Base-by-base conservation (phyloP, 2,888 invertebrate genomes). In the Magallana nippona region DNA sequence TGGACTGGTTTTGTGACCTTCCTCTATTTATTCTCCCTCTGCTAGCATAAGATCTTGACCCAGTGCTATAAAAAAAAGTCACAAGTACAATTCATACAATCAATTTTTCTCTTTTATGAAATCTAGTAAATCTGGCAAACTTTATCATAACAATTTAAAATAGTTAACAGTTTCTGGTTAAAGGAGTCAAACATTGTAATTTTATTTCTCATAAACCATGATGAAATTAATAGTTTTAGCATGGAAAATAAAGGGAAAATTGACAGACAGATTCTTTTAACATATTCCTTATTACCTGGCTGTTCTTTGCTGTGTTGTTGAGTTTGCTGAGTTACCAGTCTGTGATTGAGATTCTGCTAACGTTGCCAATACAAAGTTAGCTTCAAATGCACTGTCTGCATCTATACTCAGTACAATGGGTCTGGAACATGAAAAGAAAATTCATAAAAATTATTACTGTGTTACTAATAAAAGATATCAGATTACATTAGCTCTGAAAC, bases 341-440 rank as follows among this genome's bases (percentile, higher is more conserved):
- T 87, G 87, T 55, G 85, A 81, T 10, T 89, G 89, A 27, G 84
- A 96, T 5, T 94, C 95, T 91, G 96, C 96, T 71, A 97, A 94
- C 0, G 97, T 97, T 10, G 98, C 97, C 89, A 98, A 95, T 0
- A 98, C 96, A 92, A 97, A 96, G 91, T 96, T 96, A 22, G 96
- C 96, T 94, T 97, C 97, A 94, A 97, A 97, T 79, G 96, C 96
- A 27, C 95, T 95, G 84, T 96, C 95, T 94, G 96, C 96, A 89
- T 96, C 96, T n/a, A 97, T 95, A 87, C 96, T 95, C 87, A 97
- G 96, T 58, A 97, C 95, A 3, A 97, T 95, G 8, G 98, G 98
- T 89, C 96, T 96, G 88, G 10, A 91, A 85, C 77, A 55, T 82
- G 56, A 55, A 55, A 57, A 5, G 22, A 58, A 56, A 44, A 44